Conservation (phyloP, 2,797 vertebrate genomes). For the Natrix natrix region DNA sequence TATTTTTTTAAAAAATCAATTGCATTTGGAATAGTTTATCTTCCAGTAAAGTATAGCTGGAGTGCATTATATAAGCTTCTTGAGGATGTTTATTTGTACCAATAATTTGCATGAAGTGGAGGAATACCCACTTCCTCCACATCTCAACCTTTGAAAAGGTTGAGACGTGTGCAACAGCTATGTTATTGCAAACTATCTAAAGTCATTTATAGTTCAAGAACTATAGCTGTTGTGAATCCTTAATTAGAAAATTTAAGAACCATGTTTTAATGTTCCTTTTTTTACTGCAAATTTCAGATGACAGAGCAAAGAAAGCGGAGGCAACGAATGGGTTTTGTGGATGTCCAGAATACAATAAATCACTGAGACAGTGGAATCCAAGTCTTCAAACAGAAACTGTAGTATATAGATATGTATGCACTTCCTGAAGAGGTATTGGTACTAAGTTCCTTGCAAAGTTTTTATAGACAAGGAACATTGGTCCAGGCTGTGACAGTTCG, state of each 20-base stretch:
- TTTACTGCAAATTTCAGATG: conserved; percentile 67
- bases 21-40: not conserved
- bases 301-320: conserved; percentile 81
- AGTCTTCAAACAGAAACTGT: conserved; percentile 21
- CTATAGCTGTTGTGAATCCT: not conserved
- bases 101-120: not conserved
- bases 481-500: not conserved
- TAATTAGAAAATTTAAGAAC: accelerated
- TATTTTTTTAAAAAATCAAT: not conserved
- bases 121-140: not conserved
- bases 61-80: not conserved
- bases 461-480: not conserved
- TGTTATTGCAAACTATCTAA: not conserved
- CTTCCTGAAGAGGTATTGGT: conserved; percentile 24
- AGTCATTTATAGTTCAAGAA: not conserved
- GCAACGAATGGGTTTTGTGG: conserved; percentile 81
- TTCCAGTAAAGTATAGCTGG: not conserved
- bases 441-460: conserved; percentile 23
- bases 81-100: not conserved
- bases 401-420: accelerated
- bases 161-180: not conserved
- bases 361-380: conserved; percentile 51
- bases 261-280: conserved; percentile 13
- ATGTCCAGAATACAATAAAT: conserved; percentile 76
- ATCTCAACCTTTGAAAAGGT: not conserved